Conservation (phyloP, 2,888 invertebrate species). For the Acanthosepion lycidas region DNA sequence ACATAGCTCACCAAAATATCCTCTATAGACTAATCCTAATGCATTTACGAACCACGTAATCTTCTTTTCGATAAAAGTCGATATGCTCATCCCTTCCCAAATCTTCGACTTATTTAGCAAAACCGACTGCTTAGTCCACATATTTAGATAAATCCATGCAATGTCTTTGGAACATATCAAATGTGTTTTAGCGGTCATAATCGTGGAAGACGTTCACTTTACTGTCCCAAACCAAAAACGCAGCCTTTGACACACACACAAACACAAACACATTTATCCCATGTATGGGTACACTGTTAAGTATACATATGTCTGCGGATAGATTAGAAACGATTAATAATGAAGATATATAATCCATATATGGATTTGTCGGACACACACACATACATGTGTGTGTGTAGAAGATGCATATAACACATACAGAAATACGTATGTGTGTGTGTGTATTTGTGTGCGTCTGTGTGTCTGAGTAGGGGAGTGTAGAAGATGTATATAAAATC, state of each 20-base stretch:
- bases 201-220: not conserved
- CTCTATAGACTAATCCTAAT: not conserved
- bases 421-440: no score
- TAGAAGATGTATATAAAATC: no score
- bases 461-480: no score
- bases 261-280: no score
- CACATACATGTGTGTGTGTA: no score
- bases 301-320: no score
- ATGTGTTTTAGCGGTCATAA: conserved; percentile 4
- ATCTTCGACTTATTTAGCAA: not conserved
- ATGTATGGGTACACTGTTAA: no score
- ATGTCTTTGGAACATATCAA: conserved; percentile 6
- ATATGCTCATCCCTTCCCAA: not conserved
- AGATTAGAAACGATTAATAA: no score
- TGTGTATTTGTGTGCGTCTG: no score
- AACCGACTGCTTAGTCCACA: not conserved
- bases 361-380: no score
- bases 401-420: no score
- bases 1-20: not conserved
- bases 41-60: not conserved
- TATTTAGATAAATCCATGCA: conserved; percentile 1
- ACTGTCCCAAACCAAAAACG: not conserved
- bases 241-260: not conserved
- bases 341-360: no score
- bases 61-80: not conserved